phyloP scores from a whole-genome alignment of 2,797 vertebrate species.

The Podarcis lilfordi region DNA sequence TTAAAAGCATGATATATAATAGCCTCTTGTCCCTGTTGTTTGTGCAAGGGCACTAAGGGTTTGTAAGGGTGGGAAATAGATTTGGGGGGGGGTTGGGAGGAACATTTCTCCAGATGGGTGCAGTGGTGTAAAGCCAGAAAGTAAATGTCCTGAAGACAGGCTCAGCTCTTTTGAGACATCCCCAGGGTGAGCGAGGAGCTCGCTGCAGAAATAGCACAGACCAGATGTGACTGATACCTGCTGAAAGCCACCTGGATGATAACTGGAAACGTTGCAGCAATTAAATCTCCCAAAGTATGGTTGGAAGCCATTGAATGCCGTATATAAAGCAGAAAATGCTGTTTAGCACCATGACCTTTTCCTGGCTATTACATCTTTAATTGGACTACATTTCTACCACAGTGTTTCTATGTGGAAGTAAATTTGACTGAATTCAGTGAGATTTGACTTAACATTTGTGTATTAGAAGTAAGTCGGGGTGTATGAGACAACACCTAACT shows the following conservation, averaged over 20 bases:
- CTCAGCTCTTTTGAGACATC: neutral
- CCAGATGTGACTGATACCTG: too few relatives aligned
- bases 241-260: neutral
- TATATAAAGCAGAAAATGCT: neutral
- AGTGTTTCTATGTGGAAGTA: neutral
- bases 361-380: neutral
- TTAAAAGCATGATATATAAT: slow-evolving; percentile 92
- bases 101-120: neutral
- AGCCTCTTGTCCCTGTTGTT: slow-evolving; percentile 33
- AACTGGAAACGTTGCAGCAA: neutral
- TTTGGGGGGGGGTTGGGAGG: neutral
- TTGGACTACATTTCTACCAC: too few relatives aligned
- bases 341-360: neutral
- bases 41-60: neutral
- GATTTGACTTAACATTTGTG: neutral
- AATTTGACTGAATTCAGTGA: neutral
- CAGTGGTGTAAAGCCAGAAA: neutral
- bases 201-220: neutral
- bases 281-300: neutral
- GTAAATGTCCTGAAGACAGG: neutral
- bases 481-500: too few relatives aligned
- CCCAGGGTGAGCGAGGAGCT: neutral
- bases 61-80: neutral
- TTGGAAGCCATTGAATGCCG: neutral
- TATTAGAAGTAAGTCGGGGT: neutral